A percentile compares a stretch with the other conserved stretches of the same genome.
phyloP scores from a whole-genome alignment of 2,113 vertebrate genomes.

The Pluvianellus socialis region DNA sequence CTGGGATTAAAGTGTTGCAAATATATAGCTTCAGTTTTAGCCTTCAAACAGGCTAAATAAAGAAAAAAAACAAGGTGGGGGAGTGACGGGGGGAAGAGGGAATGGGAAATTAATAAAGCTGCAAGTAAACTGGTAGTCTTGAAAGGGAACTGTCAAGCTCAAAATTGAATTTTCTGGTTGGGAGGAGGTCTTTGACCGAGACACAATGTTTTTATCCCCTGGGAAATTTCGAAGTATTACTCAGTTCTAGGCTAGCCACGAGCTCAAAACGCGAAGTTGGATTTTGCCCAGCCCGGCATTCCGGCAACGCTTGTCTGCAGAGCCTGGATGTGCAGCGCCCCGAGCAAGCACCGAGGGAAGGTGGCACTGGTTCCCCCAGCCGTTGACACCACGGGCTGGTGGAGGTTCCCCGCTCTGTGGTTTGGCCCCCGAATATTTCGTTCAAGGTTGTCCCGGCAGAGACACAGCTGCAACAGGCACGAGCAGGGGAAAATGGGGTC shows the following conservation, averaged over 20 bases:
- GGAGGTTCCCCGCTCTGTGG: not conserved
- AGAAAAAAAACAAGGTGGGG: not conserved
- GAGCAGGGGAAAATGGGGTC: not conserved
- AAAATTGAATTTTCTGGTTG: slow-evolving; percentile 20
- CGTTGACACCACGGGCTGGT: not conserved
- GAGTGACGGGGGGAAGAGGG: not conserved
- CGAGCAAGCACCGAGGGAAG: fast-evolving
- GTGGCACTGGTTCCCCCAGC: not conserved
- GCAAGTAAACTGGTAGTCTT: not conserved
- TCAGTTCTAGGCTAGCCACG: not conserved
- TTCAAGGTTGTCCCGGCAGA: not conserved
- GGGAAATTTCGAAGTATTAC: not conserved
- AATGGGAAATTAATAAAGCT: slow-evolving; percentile 7
- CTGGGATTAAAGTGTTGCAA: not conserved
- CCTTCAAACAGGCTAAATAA: not conserved
- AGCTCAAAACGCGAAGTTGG: not conserved
- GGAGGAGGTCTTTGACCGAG: not conserved
- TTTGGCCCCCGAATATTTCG: not conserved
- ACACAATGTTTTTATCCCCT: not conserved
- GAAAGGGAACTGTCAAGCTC: not conserved
- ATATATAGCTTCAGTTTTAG: not conserved
- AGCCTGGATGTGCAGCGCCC: not conserved
- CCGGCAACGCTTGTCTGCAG: fast-evolving
- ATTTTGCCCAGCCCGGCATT: not conserved
- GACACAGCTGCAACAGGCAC: not conserved